Conservation (phyloP, 1,140 invertebrate species). For the Megalonaias nervosa region DNA sequence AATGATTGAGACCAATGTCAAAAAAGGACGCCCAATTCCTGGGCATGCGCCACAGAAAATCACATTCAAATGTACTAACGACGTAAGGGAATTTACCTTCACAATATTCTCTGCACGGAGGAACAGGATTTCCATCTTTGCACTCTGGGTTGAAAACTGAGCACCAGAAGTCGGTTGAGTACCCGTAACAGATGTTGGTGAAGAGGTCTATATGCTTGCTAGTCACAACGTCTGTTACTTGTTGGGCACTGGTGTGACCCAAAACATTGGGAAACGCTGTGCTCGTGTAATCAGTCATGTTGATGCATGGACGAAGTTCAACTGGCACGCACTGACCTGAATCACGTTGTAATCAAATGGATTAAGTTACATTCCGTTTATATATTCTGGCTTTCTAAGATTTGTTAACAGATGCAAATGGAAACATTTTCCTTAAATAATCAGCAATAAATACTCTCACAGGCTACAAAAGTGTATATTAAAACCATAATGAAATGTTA, state of each 20-base stretch:
- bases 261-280: slow-evolving; percentile 27
- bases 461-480: too few relatives aligned
- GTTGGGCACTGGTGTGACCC: slow-evolving; percentile 23
- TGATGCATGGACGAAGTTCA: slow-evolving; percentile 6
- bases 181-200: not conserved
- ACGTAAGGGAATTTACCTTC: slow-evolving; percentile 12
- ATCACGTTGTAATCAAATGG: not conserved
- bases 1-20: too few relatives aligned
- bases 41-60: too few relatives aligned
- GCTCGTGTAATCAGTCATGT: slow-evolving; percentile 5
- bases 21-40: too few relatives aligned
- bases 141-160: slow-evolving; percentile 28
- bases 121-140: slow-evolving; percentile 5
- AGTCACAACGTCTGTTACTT: slow-evolving; percentile 10
- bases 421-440: too few relatives aligned
- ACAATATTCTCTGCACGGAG: slow-evolving; percentile 30
- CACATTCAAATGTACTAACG: not conserved
- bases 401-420: too few relatives aligned
- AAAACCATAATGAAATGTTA: too few relatives aligned
- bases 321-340: slow-evolving; percentile 29
- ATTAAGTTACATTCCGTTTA: too few relatives aligned
- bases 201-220: slow-evolving; percentile 7
- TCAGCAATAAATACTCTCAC: too few relatives aligned
- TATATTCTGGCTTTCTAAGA: too few relatives aligned
- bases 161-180: slow-evolving; percentile 29